Conservation (phyloP, 2,113 vertebrate species). For the Bos indicus region DNA sequence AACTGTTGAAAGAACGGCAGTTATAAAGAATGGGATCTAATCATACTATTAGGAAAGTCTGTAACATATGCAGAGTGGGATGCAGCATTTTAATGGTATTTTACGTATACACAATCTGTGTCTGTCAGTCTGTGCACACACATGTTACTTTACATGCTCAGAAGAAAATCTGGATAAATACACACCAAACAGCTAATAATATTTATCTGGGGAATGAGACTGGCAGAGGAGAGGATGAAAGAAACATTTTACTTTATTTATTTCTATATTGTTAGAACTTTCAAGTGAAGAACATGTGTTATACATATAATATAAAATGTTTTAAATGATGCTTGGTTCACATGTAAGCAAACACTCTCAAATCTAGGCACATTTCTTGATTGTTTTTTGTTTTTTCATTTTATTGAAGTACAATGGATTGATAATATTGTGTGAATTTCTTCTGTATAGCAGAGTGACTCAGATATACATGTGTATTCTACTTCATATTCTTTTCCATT, state of each 20-base stretch:
- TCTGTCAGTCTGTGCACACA: too few relatives aligned
- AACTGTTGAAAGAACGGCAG: background rate
- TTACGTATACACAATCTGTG: background rate
- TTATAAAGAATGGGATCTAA: background rate
- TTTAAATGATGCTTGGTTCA: background rate
- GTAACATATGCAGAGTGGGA: background rate
- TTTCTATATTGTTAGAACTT: background rate
- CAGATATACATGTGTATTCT: background rate
- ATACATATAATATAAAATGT: background rate
- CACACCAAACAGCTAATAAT: background rate
- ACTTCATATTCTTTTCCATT: background rate
- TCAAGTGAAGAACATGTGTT: background rate
- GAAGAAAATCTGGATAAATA: background rate
- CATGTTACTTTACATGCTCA: background rate
- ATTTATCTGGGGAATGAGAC: background rate
- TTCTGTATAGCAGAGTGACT: background rate
- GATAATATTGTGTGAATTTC: background rate
- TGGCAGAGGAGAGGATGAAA: background rate
- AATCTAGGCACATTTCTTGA: background rate
- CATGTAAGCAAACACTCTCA: background rate
- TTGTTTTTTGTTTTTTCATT: background rate
- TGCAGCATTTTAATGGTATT: background rate
- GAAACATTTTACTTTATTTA: background rate
- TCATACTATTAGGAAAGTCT: background rate
- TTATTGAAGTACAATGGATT: background rate